These are phyloP conservation scores for Microctenopoma steveboyesi DNA, from an alignment of 2,797 vertebrate genomes.

Conservation along the genomic window DNA sequence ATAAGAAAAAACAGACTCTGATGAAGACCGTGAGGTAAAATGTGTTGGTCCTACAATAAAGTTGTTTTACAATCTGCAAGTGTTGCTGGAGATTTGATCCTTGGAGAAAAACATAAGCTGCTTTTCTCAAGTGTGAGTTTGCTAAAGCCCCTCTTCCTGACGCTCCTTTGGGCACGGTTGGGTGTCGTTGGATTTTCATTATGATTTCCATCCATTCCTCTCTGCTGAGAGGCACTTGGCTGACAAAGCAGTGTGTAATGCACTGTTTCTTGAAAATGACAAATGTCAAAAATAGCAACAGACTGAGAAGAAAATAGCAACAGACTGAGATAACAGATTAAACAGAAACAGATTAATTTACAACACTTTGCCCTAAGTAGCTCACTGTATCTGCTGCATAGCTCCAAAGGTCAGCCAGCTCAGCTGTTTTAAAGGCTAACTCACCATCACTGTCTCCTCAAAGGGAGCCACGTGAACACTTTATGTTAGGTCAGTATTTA, in stretches of 20 bases:
- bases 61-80: too few species aligned
- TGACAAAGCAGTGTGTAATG: slow-evolving; percentile 5
- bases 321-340: not conserved
- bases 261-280: slow-evolving; percentile 25
- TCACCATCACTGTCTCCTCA: slow-evolving; percentile 44
- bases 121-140: slow-evolving; percentile 60
- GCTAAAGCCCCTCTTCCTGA: slow-evolving; percentile 41
- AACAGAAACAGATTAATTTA: slow-evolving; percentile 33
- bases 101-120: slow-evolving; percentile 40
- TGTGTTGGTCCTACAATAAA: too few species aligned
- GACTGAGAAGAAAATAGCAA: not conserved
- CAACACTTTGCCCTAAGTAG: slow-evolving; percentile 54
- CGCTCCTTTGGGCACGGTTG: slow-evolving; percentile 15
- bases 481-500: slow-evolving; percentile 24
- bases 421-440: slow-evolving; percentile 71
- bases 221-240: slow-evolving; percentile 21
- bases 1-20: slow-evolving; percentile 11
- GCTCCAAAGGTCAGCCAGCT: slow-evolving; percentile 67
- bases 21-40: too few species aligned
- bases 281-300: slow-evolving; percentile 32
- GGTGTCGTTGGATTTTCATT: slow-evolving; percentile 27
- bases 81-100: too few species aligned
- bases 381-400: slow-evolving; percentile 50
- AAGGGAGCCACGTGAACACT: slow-evolving; percentile 42
- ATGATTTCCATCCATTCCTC: slow-evolving; percentile 25